Conservation (phyloP, 2,113 vertebrate species). For the Junco hyemalis region DNA sequence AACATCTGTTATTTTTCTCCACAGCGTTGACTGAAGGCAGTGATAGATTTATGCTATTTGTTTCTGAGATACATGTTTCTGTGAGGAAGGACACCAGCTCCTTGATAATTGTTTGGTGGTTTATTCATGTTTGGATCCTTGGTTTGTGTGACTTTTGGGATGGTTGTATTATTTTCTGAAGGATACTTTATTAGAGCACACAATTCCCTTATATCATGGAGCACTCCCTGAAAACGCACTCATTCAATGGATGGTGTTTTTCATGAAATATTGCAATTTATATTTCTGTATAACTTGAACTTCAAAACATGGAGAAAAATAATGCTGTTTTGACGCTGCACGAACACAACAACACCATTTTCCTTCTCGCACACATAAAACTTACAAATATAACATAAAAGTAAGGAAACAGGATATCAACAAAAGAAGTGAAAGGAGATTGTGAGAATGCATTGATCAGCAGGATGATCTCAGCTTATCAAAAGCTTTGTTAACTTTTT, state of each 20-base stretch:
- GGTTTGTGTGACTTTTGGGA: not conserved
- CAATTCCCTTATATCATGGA: not conserved
- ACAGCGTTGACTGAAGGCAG: not conserved
- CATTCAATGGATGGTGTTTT: not conserved
- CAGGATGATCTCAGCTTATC: not conserved
- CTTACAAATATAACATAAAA: slow-evolving; percentile 15
- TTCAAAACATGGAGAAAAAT: not conserved
- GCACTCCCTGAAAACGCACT: not conserved
- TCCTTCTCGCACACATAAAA: not conserved
- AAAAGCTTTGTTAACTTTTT: slow-evolving; percentile 5
- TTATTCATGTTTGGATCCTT: not conserved
- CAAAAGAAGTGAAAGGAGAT: not conserved
- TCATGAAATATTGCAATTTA: not conserved
- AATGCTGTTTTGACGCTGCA: not conserved
- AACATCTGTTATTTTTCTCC: not conserved
- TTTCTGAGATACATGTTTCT: not conserved
- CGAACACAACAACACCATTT: not conserved
- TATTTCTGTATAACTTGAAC: not conserved
- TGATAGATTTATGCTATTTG: not conserved
- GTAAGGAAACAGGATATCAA: not conserved
- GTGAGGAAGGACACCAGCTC: not conserved
- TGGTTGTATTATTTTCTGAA: not conserved
- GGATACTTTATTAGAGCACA: not conserved
- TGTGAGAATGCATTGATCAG: not conserved
- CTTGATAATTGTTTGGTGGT: not conserved